Evolutionary conservation across 2,113 vertebrate species (phyloP).

Genomic region (Nannobrachium achirus): DNA sequence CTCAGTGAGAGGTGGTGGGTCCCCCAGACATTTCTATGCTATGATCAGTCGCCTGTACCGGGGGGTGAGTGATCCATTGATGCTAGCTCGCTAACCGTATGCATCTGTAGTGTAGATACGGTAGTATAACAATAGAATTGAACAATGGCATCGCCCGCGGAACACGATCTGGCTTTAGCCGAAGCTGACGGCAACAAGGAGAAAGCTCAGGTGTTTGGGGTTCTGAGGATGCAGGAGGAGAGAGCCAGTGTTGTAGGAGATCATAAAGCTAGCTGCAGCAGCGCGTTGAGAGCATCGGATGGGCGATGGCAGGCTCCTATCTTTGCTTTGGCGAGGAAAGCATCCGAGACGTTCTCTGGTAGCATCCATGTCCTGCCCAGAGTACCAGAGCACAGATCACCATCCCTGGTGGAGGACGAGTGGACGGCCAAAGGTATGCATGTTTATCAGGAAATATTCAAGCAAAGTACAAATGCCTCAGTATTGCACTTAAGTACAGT

Average conservation of each 20-base stretch:
- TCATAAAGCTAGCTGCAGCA: constrained; percentile 55
- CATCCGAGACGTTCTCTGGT: constrained; percentile 83
- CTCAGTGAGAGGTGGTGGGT: constrained; percentile 10
- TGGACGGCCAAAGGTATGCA: constrained; percentile 79
- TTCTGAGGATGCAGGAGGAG: constrained; percentile 82
- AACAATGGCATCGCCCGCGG: constrained; percentile 80
- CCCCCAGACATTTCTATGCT: constrained; percentile 27
- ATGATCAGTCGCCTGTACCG: constrained; percentile 48
- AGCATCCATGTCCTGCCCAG: constrained; percentile 83
- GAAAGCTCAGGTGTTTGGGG: constrained; percentile 78
- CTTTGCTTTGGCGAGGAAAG: constrained; percentile 84
- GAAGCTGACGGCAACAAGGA: constrained; percentile 79
- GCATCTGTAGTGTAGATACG: constrained; percentile 10
- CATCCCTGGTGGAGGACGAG: constrained; percentile 71
- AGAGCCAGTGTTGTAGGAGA: constrained; percentile 58
- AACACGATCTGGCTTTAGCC: constrained; percentile 78
- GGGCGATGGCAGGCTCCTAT: constrained; percentile 85
- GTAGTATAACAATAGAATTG: background rate
- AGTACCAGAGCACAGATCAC: constrained; percentile 77
- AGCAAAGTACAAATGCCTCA: too few species aligned
- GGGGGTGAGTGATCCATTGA: constrained; percentile 32
- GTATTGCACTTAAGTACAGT: too few species aligned
- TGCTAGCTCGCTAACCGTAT: constrained; percentile 27
- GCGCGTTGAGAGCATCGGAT: constrained; percentile 67
- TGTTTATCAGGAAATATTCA: too few species aligned